Conservation (phyloP, 2,113 vertebrate genomes). For the Poeciliopsis prolifica region DNA sequence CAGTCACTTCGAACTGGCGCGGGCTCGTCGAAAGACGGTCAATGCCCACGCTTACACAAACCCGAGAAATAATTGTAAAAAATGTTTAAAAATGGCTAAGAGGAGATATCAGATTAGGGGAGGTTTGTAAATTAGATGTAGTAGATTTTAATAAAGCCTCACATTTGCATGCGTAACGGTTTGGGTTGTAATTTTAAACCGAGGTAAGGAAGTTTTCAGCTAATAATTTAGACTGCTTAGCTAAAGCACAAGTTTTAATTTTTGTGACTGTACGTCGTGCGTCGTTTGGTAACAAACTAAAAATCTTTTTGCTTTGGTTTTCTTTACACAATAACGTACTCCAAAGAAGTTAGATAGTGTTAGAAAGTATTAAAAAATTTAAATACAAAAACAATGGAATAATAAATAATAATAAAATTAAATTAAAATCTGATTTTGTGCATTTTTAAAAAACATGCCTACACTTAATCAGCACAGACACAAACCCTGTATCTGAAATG, state of each 20-base stretch:
- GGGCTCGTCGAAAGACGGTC: neutral
- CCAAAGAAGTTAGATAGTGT: too few species aligned
- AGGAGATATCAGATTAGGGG: neutral
- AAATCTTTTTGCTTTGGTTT: neutral
- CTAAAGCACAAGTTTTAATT: neutral
- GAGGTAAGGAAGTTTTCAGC: neutral
- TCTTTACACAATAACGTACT: too few species aligned
- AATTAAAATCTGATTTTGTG: too few species aligned
- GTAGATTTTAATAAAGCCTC: neutral
- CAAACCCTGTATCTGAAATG: neutral
- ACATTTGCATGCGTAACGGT: neutral
- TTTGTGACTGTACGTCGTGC: neutral
- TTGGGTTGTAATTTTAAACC: neutral
- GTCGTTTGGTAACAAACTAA: neutral
- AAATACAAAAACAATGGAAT: too few species aligned
- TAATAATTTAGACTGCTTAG: neutral
- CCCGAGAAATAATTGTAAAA: neutral
- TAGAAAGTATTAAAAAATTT: too few species aligned
- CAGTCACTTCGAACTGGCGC: conserved; percentile 45
- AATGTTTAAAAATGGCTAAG: neutral
- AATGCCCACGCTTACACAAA: conserved; percentile 4
- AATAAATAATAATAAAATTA: too few species aligned
- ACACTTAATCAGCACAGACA: neutral
- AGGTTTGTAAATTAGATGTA: neutral
- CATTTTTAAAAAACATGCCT: neutral